Percentiles rank a stretch among this genome's conserved stretches.
Evolutionary conservation across 2,113 vertebrate genomes (phyloP).

Genomic region (Callaeas wilsoni): DNA sequence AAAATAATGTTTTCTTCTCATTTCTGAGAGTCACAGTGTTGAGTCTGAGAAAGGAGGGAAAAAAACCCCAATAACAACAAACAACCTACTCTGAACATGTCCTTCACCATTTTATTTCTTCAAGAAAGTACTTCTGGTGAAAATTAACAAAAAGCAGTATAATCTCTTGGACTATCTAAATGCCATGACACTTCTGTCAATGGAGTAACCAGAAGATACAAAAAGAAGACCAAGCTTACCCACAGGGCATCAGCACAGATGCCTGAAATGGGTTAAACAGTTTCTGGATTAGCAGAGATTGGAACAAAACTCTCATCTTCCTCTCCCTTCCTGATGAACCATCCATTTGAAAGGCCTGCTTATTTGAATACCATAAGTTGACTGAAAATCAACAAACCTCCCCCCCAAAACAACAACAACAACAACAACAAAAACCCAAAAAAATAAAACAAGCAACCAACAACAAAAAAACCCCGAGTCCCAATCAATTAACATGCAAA

Average conservation of each 20-base stretch:
- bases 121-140: not conserved
- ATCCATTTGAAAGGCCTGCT: not conserved
- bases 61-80: not conserved
- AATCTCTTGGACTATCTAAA: not conserved
- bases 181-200: not conserved
- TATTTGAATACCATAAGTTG: conserved; percentile 25
- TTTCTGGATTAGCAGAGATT: not conserved
- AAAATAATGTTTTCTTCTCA: not conserved
- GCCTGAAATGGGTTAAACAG: conserved; percentile 16
- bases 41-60: not conserved
- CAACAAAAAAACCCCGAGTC: not conserved
- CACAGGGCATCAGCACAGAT: not conserved
- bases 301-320: not conserved
- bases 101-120: not conserved
- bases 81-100: not conserved
- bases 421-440: no score
- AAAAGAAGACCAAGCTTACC: not conserved
- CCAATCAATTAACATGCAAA: not conserved
- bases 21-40: not conserved
- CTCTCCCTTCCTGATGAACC: not conserved
- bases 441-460: no score
- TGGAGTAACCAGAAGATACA: not conserved
- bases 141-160: not conserved
- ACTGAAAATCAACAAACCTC: not conserved
- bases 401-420: no score